Conservation (phyloP, 2,113 vertebrate genomes). For the Myocastor coypus region DNA sequence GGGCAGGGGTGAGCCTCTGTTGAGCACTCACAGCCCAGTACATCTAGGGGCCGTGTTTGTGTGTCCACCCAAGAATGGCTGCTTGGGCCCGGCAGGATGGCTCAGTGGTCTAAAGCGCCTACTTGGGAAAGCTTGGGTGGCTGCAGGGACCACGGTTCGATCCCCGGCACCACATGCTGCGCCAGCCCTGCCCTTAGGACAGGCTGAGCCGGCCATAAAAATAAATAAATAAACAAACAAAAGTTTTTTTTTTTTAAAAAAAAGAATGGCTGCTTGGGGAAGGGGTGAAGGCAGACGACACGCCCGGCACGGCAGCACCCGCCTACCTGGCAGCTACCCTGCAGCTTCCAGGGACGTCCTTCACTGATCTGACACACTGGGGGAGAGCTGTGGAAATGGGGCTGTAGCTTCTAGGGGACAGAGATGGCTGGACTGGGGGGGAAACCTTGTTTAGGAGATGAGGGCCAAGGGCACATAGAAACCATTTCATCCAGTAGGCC, state of each 20-base stretch:
- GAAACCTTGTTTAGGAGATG: neutral
- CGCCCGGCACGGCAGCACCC: neutral
- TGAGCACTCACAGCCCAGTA: neutral
- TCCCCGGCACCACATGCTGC: no score
- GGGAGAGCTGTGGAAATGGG: neutral
- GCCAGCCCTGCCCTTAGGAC: no score
- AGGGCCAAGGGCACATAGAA: neutral
- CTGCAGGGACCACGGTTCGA: no score
- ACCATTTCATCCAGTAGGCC: neutral
- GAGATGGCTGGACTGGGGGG: neutral
- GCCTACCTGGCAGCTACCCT: neutral
- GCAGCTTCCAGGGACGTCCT: neutral
- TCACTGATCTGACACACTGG: neutral
- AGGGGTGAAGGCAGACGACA: neutral
- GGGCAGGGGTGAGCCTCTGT: neutral
- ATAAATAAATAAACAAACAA: no score
- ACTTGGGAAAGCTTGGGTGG: no score
- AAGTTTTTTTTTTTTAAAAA: no score
- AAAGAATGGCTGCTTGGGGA: neutral
- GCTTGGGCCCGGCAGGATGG: no score
- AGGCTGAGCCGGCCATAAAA: no score
- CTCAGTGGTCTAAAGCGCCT: no score
- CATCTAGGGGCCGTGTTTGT: neutral
- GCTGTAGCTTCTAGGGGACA: no score
- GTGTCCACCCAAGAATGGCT: neutral